Evolutionary conservation across 1,140 invertebrate species (phyloP).

Genomic region (Branchinecta lindahli): DNA sequence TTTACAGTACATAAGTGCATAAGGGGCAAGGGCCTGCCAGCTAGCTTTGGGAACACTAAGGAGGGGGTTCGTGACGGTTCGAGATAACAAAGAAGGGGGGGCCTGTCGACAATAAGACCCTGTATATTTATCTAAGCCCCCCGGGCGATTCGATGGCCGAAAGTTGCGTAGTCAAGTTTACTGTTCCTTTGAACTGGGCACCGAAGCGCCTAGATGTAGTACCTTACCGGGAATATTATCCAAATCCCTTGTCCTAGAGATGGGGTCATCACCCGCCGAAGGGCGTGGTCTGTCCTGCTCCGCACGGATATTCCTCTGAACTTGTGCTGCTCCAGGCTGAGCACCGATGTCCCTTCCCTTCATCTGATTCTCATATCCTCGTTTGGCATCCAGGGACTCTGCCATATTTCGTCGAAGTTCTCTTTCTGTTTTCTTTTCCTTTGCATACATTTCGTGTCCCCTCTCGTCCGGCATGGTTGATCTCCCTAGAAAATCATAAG

Average conservation of each 20-base stretch:
- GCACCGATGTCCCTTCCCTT: background rate
- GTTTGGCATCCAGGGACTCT: background rate
- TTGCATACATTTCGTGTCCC: background rate
- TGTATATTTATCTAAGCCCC: too few species aligned
- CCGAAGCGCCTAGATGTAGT: too few species aligned
- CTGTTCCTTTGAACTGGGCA: too few species aligned
- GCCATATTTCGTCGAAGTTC: background rate
- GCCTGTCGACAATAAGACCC: too few species aligned
- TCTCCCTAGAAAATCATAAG: background rate
- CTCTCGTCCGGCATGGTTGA: background rate
- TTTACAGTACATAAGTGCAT: too few species aligned
- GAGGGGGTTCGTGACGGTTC: too few species aligned
- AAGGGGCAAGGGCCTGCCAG: too few species aligned
- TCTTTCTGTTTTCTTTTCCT: background rate
- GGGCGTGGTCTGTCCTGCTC: background rate
- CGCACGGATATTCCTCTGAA: background rate
- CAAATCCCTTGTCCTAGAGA: background rate
- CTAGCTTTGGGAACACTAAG: too few species aligned
- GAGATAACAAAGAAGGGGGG: too few species aligned
- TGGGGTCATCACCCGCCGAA: background rate
- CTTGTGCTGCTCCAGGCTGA: background rate
- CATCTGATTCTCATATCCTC: background rate
- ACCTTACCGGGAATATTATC: background rate
- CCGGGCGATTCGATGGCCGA: too few species aligned
- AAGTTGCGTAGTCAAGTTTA: too few species aligned